Base-by-base conservation (phyloP, 2,113 vertebrate species). In the Spilogale gracilis region DNA sequence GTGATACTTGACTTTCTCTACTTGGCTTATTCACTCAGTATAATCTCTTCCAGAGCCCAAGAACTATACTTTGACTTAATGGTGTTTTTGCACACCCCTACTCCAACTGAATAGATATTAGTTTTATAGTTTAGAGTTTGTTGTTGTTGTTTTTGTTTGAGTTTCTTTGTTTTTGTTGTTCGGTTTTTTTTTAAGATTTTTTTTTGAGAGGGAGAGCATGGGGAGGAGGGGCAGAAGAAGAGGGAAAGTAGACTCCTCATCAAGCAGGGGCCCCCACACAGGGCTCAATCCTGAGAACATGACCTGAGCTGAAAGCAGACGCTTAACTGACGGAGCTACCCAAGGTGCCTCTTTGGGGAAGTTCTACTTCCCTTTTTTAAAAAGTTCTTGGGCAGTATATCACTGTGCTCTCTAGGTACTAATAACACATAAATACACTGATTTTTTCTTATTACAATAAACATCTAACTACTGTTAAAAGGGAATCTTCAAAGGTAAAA, bases 401-500 rank as follows among this genome's bases (percentile, higher is more conserved):
- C 48, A 38, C 17, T 56, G 25, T 81, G 27, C 48, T 52, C 30
- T 52, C 6, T 91, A 45, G 45, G 50, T 69, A 52, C 78, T 82
- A 56, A 58, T 32, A 71, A 56, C 50, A 82, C 21, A 63, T 60
- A 69, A 69, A 69, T 81, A 52, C 9, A 32, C 25, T 69, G 48
- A 91, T 45, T 56, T 69, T 88, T 81, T 69, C n/a, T 54, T 93
- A 54, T 65, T 56, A 79, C 18, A 45, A 16, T 85, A 54, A 16
- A 79, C 8, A 63, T 43, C 45, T 93, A 93, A 63, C 71, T 85
- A 11, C 58, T 23, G 9, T 65, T 86, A 78, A 78, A 76, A 93
- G 12, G 20, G 54, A 32, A 94, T 69, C 67, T 67, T 87, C 81
- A 93, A 74, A 43, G 50, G 61, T 79, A 74, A 67, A 94, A 94